Conservation (phyloP, 2,888 invertebrate genomes). For the Pasiphila rectangulata region DNA sequence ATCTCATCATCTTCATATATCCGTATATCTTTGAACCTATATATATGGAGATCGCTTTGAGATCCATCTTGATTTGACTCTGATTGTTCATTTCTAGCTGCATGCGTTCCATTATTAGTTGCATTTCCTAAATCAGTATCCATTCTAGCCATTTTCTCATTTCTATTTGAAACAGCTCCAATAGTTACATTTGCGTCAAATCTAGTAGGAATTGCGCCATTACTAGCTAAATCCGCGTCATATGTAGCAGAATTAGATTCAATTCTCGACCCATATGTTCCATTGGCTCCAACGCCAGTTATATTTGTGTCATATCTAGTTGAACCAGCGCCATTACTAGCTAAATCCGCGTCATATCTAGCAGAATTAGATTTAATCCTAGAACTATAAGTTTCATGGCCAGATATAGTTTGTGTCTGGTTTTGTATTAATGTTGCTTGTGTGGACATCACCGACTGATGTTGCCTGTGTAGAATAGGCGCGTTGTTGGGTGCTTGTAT, state of each 20-base stretch:
- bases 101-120: too few species aligned
- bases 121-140: too few species aligned
- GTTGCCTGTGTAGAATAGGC: not conserved
- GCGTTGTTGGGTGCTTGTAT: constrained; percentile 11
- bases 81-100: not conserved
- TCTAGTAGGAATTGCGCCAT: not conserved
- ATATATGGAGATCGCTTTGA: constrained; percentile 10
- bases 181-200: too few species aligned
- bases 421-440: too few species aligned
- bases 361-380: not conserved
- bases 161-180: too few species aligned
- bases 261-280: not conserved
- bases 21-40: constrained; percentile 11
- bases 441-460: too few species aligned
- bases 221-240: not conserved
- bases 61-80: not conserved
- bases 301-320: not conserved
- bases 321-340: not conserved
- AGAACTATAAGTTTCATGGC: not conserved
- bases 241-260: not conserved
- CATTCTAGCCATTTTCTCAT: too few species aligned
- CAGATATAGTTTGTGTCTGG: too few species aligned
- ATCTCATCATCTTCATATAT: constrained; percentile 21
- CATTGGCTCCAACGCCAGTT: not conserved
- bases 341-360: not conserved